Conservation (phyloP, 2,888 invertebrate genomes). For the Hemithea aestivaria region DNA sequence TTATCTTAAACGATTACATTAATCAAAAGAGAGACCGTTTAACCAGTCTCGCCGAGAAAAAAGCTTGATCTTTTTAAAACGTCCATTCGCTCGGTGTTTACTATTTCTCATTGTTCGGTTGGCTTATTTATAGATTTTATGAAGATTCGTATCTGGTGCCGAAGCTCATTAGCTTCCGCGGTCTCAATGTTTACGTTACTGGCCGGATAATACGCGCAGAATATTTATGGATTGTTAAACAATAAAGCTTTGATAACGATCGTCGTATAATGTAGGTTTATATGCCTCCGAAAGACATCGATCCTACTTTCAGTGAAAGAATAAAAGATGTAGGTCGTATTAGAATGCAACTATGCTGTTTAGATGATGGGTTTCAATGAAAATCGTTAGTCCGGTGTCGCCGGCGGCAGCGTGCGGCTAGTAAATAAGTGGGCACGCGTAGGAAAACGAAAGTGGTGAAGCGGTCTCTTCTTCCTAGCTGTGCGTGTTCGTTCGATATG, state of each 20-base stretch:
- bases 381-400: constrained; percentile 14
- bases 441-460: constrained; percentile 56
- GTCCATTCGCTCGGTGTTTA: constrained; percentile 16
- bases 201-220: constrained; percentile 13
- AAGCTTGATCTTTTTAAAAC: constrained; percentile 9
- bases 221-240: constrained; percentile 22
- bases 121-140: constrained; percentile 27
- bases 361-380: constrained; percentile 13
- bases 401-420: constrained; percentile 22
- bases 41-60: constrained; percentile 19
- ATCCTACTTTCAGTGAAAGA: constrained; percentile 15
- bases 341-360: constrained; percentile 13
- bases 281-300: constrained; percentile 13
- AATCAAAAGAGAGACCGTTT: constrained; percentile 14
- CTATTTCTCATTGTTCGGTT: constrained; percentile 21
- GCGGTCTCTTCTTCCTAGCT: constrained; percentile 40
- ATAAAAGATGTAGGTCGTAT: constrained; percentile 16
- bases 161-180: constrained; percentile 25
- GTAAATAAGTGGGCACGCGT: constrained; percentile 25
- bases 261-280: constrained; percentile 10
- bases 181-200: constrained; percentile 26
- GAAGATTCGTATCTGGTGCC: constrained; percentile 22
- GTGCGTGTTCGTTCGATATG: constrained; percentile 31
- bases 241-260: constrained; percentile 16
- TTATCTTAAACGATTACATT: constrained; percentile 25